Percentiles rank a stretch among this genome's conserved stretches.
phyloP scores from a whole-genome alignment of 2,113 vertebrate species.

The Protobothrops mucrosquamatus region DNA sequence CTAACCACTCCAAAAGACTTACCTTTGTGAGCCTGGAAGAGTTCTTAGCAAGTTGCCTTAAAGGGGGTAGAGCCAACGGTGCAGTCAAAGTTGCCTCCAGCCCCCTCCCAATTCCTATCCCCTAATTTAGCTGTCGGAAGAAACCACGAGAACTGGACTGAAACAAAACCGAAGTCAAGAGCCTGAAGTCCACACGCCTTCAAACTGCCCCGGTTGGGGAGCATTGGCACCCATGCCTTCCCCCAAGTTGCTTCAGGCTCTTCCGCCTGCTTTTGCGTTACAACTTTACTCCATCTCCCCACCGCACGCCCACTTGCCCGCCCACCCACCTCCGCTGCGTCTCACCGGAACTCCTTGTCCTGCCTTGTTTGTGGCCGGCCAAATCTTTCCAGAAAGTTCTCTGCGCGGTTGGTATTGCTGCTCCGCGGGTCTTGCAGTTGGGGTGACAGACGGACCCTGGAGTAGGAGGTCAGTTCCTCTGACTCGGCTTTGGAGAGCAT shows the following conservation, averaged over 20 bases:
- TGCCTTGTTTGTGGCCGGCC: constrained; percentile 34
- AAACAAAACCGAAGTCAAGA: too few species aligned
- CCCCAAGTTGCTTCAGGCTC: background rate
- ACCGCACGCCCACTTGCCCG: fast-evolving
- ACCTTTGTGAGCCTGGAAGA: too few species aligned
- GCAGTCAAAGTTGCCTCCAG: too few species aligned
- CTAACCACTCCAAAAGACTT: too few species aligned
- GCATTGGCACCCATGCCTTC: background rate
- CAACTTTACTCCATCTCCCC: background rate
- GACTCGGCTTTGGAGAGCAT: constrained; percentile 22
- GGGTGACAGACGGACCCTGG: background rate
- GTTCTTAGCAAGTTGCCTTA: too few species aligned
- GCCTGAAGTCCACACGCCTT: too few species aligned
- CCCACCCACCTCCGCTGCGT: fast-evolving
- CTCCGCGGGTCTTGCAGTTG: background rate
- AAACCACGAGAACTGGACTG: background rate
- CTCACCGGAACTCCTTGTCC: constrained; percentile 68
- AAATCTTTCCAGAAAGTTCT: constrained; percentile 29
- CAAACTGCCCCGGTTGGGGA: too few species aligned
- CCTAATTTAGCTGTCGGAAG: background rate
- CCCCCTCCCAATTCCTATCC: background rate
- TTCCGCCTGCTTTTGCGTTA: background rate
- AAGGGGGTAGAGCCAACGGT: too few species aligned
- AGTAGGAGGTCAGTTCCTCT: background rate
- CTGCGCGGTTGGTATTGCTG: background rate